These are phyloP conservation scores for Harpalus rufipes DNA, from an alignment of 2,888 invertebrate species.

Conservation along the genomic window DNA sequence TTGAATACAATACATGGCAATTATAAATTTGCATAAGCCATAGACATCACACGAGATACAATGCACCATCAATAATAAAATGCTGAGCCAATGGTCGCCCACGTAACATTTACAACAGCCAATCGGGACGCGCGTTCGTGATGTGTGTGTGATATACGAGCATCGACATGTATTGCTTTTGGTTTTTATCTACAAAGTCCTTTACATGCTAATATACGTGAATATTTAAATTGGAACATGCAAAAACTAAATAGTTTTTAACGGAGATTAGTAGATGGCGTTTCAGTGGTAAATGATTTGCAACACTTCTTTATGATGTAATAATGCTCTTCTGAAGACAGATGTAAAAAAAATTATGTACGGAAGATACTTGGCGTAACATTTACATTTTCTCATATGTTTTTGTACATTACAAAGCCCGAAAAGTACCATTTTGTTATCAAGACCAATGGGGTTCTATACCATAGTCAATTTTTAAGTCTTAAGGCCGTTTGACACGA, in stretches of 20 bases:
- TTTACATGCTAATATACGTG: conserved; percentile 17
- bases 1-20: conserved; percentile 55
- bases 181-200: conserved; percentile 13
- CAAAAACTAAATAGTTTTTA: conserved; percentile 6
- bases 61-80: conserved; percentile 48
- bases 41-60: conserved; percentile 25
- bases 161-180: conserved; percentile 38
- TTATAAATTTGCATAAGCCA: conserved; percentile 55
- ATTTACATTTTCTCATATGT: no score
- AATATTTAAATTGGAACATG: conserved; percentile 27
- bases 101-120: conserved; percentile 22
- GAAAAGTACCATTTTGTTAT: no score
- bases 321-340: no score
- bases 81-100: conserved; percentile 36
- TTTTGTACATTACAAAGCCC: no score
- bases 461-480: no score
- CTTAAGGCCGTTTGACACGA: no score
- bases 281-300: no score
- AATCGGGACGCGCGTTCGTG: conserved; percentile 5
- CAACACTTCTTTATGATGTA: no score
- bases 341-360: no score
- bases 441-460: no score
- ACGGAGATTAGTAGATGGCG: no score
- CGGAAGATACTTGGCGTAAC: no score
- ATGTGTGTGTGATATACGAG: conserved; percentile 31